Percentiles rank a stretch among this genome's conserved stretches.
These are phyloP conservation scores for Nomia melanderi DNA, from an alignment of 1,140 invertebrate species.

Conservation along the genomic window DNA sequence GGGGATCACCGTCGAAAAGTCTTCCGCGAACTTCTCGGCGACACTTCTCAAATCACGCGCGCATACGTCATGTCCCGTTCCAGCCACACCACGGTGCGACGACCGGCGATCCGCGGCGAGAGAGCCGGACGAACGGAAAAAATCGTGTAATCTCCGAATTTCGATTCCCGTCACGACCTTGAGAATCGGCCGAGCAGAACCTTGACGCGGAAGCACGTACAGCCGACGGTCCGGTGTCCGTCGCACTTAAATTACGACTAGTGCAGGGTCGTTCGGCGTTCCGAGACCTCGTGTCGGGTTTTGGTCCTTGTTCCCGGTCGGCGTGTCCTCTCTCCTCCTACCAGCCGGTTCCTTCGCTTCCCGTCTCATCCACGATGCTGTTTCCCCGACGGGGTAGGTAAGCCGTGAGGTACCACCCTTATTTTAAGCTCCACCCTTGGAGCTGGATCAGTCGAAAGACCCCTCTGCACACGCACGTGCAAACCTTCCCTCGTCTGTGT, in stretches of 20 bases:
- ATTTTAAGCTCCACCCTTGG: constrained; percentile 78
- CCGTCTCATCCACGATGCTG: constrained; percentile 57
- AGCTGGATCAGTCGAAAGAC: constrained; percentile 58
- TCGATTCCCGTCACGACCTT: constrained; percentile 11
- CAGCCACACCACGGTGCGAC: too few relatives aligned
- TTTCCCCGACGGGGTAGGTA: constrained; percentile 60
- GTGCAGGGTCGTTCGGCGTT: constrained; percentile 37
- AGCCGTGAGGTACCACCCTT: constrained; percentile 73
- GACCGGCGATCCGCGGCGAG: not conserved
- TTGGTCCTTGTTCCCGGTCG: not conserved
- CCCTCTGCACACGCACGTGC: constrained; percentile 22
- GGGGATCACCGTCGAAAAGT: not conserved
- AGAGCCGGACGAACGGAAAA: not conserved
- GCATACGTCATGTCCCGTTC: not conserved
- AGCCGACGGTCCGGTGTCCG: constrained; percentile 39
- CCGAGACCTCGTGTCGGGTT: constrained; percentile 29
- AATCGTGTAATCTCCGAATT: not conserved
- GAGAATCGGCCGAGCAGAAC: not conserved
- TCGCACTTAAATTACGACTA: constrained; percentile 59
- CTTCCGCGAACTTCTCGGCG: not conserved
- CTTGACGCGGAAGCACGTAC: not conserved
- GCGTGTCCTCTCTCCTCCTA: constrained; percentile 32
- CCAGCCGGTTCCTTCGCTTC: constrained; percentile 10
- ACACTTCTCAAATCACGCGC: not conserved
- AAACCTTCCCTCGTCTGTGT: constrained; percentile 30